Base-by-base conservation (phyloP, 1,140 invertebrate genomes). In the Drosophila orosa region DNA sequence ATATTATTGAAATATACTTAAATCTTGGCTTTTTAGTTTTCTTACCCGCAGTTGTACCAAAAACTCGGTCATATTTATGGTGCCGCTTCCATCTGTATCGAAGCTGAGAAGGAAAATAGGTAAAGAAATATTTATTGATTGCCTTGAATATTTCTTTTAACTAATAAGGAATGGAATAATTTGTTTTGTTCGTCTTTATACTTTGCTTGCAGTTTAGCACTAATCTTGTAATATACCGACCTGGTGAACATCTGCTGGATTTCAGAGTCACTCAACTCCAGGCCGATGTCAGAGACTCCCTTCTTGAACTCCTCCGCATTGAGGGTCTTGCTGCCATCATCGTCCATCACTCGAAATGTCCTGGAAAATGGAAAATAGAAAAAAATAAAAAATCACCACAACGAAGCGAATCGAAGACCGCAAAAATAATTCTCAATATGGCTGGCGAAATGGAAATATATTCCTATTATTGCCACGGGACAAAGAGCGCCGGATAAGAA, bases 301-400 rank as follows among this genome's bases (percentile, higher is more conserved):
- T 92, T 95, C 1, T 93, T 92, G 84, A 99, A 98, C 92, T 99
- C 98, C 45, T 97, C 96, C 15, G 95, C 93, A 80, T 95, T 97
- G 8, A 99, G 92, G 37, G 95, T 93, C 83, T 96, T 96, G 91
- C 95, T 98, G 24, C 95, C 95, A 92, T 99, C 97, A 63, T 98
- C 96, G 90, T 99, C 98, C 96, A 99, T 97, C 48, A 96, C 93
- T 33, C 97, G 95, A 90, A 99, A 99, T 61, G 96, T 92, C 92
- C 98, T 98, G 91, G 5, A 81, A 55, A 62, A 63, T 17, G 40
- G 29, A 31, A 59, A 39, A 24, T 19, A 40, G n/a, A 19, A 15
- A 35, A 12, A n/a, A 27, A 12, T 12, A 27, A 5, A 19, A 24
- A 24, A 33, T 22, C 19, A 33, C 2, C 29, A 52, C 22, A 52